A percentile compares a stretch with the other conserved stretches of the same genome.
Conservation (phyloP, 1,140 invertebrate species). For the Epicauta chinensis region DNA sequence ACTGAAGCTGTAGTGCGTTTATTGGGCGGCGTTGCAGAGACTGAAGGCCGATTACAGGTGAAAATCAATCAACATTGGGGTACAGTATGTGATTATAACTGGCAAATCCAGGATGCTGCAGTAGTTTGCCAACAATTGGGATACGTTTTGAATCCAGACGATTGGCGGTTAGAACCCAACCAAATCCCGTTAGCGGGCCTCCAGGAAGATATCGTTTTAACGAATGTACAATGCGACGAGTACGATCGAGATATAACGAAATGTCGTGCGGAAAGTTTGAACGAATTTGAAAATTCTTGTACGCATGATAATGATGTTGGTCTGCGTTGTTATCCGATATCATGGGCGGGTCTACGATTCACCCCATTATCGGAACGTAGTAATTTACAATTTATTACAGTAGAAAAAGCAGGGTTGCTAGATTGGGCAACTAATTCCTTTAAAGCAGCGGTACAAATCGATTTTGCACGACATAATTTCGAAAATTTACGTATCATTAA, state of each 20-base stretch:
- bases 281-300: slow-evolving; percentile 86
- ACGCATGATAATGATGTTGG: slow-evolving; percentile 82
- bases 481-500: slow-evolving; percentile 73
- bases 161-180: slow-evolving; percentile 78
- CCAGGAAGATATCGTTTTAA: slow-evolving; percentile 68
- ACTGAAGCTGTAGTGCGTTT: slow-evolving; percentile 58
- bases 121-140: slow-evolving; percentile 95
- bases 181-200: slow-evolving; percentile 74
- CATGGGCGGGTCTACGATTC: slow-evolving; percentile 88
- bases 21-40: slow-evolving; percentile 63
- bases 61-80: slow-evolving; percentile 85
- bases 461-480: slow-evolving; percentile 89
- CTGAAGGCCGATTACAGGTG: slow-evolving; percentile 76
- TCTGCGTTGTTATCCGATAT: slow-evolving; percentile 79
- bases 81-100: slow-evolving; percentile 94
- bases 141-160: slow-evolving; percentile 82
- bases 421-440: slow-evolving; percentile 89
- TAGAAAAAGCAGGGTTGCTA: slow-evolving; percentile 88
- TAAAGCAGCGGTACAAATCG: slow-evolving; percentile 90
- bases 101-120: slow-evolving; percentile 87
- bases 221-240: slow-evolving; percentile 85
- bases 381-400: slow-evolving; percentile 79
- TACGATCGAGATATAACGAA: slow-evolving; percentile 88
- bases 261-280: slow-evolving; percentile 69
- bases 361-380: slow-evolving; percentile 80